Percentiles rank a stretch among this genome's conserved stretches.
phyloP scores from a whole-genome alignment of 2,888 invertebrate genomes.

The Tanypteryx hageni region DNA sequence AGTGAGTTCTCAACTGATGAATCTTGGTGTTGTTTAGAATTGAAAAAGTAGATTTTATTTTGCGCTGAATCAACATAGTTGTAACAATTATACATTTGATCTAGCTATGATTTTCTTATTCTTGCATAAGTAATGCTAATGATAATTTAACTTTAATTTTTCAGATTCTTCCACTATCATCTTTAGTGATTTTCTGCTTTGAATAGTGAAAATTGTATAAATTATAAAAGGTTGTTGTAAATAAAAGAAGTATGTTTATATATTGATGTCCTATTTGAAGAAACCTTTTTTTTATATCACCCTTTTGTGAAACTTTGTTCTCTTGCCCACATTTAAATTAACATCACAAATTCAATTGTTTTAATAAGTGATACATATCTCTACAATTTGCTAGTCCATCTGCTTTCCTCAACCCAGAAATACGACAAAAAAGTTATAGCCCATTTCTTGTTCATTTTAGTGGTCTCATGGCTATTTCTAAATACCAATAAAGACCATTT shows the following conservation, averaged over 20 bases:
- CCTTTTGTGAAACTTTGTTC: no score
- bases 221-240: slow-evolving; percentile 42
- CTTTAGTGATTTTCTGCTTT: neutral
- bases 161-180: neutral
- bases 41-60: neutral
- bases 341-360: no score
- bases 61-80: neutral
- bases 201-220: slow-evolving; percentile 35
- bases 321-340: no score
- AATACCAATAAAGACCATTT: no score
- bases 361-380: no score
- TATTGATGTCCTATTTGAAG: no score
- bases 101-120: neutral
- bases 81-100: neutral
- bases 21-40: neutral
- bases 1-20: neutral
- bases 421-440: no score
- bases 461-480: no score
- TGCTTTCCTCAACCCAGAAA: no score
- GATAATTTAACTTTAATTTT: neutral
- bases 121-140: neutral
- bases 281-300: no score
- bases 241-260: slow-evolving; percentile 40
- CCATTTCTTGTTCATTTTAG: no score
- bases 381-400: no score